A percentile compares a stretch with the other conserved stretches of the same genome.
Evolutionary conservation across 2,113 vertebrate genomes (phyloP).

Genomic region (Daphoenositta chrysoptera): DNA sequence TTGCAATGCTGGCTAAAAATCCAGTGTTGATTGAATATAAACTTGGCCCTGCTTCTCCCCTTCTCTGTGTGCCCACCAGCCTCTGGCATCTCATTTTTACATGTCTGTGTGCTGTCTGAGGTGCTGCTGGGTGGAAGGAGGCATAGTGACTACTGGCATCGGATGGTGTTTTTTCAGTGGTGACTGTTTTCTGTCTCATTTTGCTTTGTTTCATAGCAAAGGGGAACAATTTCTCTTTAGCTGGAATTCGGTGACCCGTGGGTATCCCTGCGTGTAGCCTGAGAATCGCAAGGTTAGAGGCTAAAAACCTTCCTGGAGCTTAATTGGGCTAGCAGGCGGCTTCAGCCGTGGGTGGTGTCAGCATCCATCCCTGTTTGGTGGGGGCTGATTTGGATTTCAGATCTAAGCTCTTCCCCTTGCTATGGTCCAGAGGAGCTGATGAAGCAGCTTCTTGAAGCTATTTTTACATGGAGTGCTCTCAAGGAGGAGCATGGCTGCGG

Average conservation of each 20-base stretch:
- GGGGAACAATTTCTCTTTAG: background rate
- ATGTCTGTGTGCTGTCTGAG: background rate
- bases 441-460: background rate
- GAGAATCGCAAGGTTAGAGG: background rate
- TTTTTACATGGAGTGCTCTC: background rate
- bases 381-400: background rate
- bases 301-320: background rate
- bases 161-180: fast-evolving
- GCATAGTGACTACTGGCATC: fast-evolving
- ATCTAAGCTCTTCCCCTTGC: background rate
- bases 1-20: background rate
- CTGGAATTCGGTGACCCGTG: fast-evolving
- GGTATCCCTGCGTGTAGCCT: background rate
- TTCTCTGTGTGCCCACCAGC: background rate
- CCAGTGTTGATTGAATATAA: background rate
- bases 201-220: background rate
- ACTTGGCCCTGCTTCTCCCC: background rate
- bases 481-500: background rate
- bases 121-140: background rate
- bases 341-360: background rate
- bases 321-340: background rate
- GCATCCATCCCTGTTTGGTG: background rate
- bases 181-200: background rate
- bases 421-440: background rate
- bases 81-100: background rate